Conservation (phyloP, 2,113 vertebrate species). For the Laticauda laticaudata region DNA sequence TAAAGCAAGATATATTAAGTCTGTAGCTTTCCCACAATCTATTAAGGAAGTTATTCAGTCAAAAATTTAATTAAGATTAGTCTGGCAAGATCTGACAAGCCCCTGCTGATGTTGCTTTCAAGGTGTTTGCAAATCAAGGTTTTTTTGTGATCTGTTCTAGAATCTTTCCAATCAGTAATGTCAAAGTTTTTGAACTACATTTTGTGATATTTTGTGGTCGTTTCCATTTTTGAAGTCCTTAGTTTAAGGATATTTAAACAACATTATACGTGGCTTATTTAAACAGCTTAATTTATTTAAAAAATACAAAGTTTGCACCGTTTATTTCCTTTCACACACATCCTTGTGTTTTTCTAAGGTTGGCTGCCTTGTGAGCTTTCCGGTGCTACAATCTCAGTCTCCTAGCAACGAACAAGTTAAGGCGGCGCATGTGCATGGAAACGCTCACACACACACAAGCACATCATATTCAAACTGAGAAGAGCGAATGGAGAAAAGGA, state of each 20-base stretch:
- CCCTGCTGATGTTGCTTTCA: neutral
- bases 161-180: neutral
- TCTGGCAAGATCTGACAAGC: neutral
- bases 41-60: neutral
- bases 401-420: slow-evolving; percentile 21
- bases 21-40: neutral
- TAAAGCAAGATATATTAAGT: neutral
- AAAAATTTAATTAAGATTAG: neutral
- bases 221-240: neutral
- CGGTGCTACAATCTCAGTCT: neutral
- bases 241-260: no score
- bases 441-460: neutral
- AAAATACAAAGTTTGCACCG: neutral
- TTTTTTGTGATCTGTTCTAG: neutral
- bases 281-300: no score
- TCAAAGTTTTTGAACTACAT: neutral
- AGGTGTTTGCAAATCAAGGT: neutral
- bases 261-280: no score
- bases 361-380: slow-evolving; percentile 11
- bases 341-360: neutral
- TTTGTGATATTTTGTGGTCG: neutral
- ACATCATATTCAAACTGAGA: neutral
- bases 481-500: neutral
- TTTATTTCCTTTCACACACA: neutral
- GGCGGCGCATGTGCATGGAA: neutral